Conservation (phyloP, 1,140 invertebrate species). For the Ctenoplectra terminalis region DNA sequence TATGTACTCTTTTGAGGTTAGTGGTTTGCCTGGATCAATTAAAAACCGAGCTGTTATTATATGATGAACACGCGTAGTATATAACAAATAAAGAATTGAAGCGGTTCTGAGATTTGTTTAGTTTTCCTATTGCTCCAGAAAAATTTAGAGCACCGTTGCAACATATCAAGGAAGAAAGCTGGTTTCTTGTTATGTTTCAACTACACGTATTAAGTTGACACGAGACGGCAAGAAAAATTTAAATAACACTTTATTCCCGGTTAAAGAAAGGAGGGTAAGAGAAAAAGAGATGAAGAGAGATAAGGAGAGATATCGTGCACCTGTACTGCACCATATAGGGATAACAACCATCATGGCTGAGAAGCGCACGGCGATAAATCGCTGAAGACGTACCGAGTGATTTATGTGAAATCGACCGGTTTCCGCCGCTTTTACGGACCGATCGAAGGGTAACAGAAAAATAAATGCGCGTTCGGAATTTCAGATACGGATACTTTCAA, state of each 20-base stretch:
- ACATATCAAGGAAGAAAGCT: no score
- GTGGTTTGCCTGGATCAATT: no score
- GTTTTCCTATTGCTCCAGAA: no score
- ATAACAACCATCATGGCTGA: constrained; percentile 52
- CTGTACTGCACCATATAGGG: constrained; percentile 59
- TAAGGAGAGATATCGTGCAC: constrained; percentile 52
- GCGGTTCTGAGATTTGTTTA: no score
- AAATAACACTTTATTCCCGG: constrained; percentile 5
- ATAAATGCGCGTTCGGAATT: no score
- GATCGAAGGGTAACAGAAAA: neutral
- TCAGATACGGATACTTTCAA: neutral
- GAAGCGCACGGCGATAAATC: constrained; percentile 50
- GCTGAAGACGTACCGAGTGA: constrained; percentile 50
- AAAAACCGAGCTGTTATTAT: no score
- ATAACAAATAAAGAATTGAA: no score
- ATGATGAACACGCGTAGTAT: no score
- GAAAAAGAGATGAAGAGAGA: constrained; percentile 42
- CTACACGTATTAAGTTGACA: neutral
- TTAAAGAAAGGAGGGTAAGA: constrained; percentile 57
- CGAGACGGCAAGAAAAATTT: neutral
- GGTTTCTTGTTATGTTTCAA: no score
- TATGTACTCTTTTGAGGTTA: no score
- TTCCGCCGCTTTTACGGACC: constrained; percentile 15
- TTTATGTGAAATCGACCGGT: constrained; percentile 59
- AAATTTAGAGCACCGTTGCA: no score